Base-by-base conservation (phyloP, 1,140 invertebrate genomes). In the Agraylea sexmaculata region DNA sequence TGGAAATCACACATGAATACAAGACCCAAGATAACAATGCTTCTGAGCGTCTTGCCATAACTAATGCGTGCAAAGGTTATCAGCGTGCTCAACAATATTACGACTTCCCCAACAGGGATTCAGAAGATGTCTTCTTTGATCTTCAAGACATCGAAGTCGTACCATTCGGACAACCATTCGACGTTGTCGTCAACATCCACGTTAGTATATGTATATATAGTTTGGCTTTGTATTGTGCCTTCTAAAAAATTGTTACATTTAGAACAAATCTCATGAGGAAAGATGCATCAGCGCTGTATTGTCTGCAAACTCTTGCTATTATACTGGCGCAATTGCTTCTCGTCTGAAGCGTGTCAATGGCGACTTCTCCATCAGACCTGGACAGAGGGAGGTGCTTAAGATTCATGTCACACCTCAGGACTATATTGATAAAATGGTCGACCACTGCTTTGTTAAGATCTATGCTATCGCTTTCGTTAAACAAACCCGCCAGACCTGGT, bases 1-100 rank as follows among this genome's bases (percentile, higher is more conserved):
- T 77, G 49, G 78, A 85, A 49, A 70, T 87, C 13, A 82, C 78
- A 2, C 53, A 64, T 22, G 59, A 70, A 22, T 87, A 83, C 56
- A 87, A 87, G 64, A 71, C 73, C 23, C 56, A 66, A 33, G 80
- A 84, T 62, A 74, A 69, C n/a, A 64, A 71, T 0, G 59, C 68
- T 27, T 66, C 70, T 2, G 79, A 83, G 54, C 65, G 77, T 20
- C 53, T 76, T 16, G 65, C 75, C 3, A 66, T 81, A 4, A 71
- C 75, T 33, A 78, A 76, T 45, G 75, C 78, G 0, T 69, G 77
- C 23, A 62, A 71, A 28, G 74, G 73, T 4, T 66, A 68, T 22
- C 66, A 70, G 11, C 62, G 66, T 36, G 62, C 73, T 36, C 70
- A 75, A 50, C 68, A 74, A 46, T 70, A 73, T 42, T 76, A 76